Base-by-base conservation (phyloP, 2,888 invertebrate genomes). In the Escarpia spicata region DNA sequence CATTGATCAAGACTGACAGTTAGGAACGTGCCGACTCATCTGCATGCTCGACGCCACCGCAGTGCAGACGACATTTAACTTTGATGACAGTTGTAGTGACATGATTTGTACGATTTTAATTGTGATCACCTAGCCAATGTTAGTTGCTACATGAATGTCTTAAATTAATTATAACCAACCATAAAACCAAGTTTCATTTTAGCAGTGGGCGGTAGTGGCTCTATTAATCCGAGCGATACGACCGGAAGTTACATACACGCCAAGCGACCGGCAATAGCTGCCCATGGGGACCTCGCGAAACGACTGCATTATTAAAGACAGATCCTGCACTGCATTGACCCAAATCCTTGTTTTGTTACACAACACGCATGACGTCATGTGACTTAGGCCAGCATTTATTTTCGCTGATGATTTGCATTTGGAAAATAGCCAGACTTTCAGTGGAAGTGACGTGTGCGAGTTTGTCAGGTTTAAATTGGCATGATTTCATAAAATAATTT, bases 301-400 rank as follows among this genome's bases (percentile, higher is more conserved):
- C n/a, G 75, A 75, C 75, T 75, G 75, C 75, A 75, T 75, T 19
- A 75, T 75, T 75, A 75, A 75, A 26, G n/a, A 75, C 75, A 75
- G 26, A 75, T 26, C 26, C 75, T 26, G 75, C 75, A 75, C 75
- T 3, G 75, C 75, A 75, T 75, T 75, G 26, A 75, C 75, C 75
- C 75, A 75, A 19, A 26, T 75, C 6, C 75, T n/a, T 26, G 75
- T 3, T 75, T 75, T n/a, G 75, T 75, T 75, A 75, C 75, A 75
- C 0, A 26, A 26, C 26, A 26, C 19, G 26, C 4, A 26, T 75
- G 75, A 75, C 75, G 75, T 75, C 75, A 75, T 75, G 3, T 26
- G 75, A n/a, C 26, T 26, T 26, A 75, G 6, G 75, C 75, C 75
- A n/a, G 75, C n/a, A 75, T 26, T 75, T 2, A 75, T 75, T 26